Evolutionary conservation across 2,888 invertebrate genomes (phyloP).

Genomic region (Philereme vetulata): DNA sequence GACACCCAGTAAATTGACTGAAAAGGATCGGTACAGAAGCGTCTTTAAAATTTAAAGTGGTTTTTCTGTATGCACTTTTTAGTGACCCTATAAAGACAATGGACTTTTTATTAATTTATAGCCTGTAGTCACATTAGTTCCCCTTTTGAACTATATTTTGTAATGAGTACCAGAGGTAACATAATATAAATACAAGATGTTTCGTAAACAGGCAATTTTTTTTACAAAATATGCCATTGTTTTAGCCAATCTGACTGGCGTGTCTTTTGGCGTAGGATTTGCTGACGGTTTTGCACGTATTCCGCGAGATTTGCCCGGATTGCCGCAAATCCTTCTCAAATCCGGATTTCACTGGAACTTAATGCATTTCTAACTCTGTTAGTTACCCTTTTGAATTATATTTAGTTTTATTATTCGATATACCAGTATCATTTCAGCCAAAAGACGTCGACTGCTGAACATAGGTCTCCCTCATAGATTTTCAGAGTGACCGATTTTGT

Average conservation of each 20-base stretch:
- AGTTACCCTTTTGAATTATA: conserved; percentile 17
- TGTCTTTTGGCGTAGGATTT: conserved; percentile 19
- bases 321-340: conserved; percentile 24
- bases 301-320: conserved; percentile 30
- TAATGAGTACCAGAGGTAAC: too few species aligned
- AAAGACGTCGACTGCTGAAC: too few species aligned
- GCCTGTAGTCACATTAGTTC: too few species aligned
- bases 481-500: too few species aligned
- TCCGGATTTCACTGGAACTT: conserved; percentile 26
- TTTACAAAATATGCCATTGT: conserved; percentile 5
- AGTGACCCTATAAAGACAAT: too few species aligned
- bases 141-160: too few species aligned
- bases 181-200: neutral
- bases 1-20: too few species aligned
- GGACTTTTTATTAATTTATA: too few species aligned
- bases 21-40: too few species aligned
- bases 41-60: too few species aligned
- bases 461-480: too few species aligned
- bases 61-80: too few species aligned
- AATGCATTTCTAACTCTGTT: conserved; percentile 20
- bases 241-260: conserved; percentile 13
- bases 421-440: neutral
- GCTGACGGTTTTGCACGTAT: conserved; percentile 25
- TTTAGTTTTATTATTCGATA: neutral
- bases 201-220: neutral